Evolutionary conservation across 1,140 invertebrate species (phyloP), one percentile per base, ranked within the genome.

Genomic region (Thalassaphorura encarpata): DNA sequence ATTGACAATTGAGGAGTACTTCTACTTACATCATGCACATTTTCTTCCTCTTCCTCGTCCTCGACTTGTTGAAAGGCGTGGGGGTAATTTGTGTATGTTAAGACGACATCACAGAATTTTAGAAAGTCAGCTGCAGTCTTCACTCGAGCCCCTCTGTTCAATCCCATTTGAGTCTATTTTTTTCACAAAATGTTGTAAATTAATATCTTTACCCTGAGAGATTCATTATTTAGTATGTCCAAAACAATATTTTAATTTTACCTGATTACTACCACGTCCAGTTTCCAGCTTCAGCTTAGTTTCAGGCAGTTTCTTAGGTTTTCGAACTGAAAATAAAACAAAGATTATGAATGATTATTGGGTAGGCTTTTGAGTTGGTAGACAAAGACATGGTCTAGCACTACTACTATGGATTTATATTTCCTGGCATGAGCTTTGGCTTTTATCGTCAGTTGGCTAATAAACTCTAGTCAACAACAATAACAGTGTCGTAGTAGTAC

Each of bases 61-160:
- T 61, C 51, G 18, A 46, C 42, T 3, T 56, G 26, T 15, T 28
- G 47, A 50, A 63, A 60, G 1, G 56, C 61, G 33, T 60, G 27
- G 0, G 62, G 62, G 28, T 63, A 63, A 40, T 63, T 63, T 0
- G 55, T 40, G 18, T 63, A 60, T 6, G 46, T 39, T n/a, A 63
- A 31, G 6, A 63, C 55, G 5, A 63, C 46, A 43, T 63, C 58
- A 46, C 62, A 63, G 49, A 63, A 63, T 5, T 47, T 28, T 8
- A 63, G 33, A 28, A 63, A 56, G 26, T 56, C 54, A 6, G 52
- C 58, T 2, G 51, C 23, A 27, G 54, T 56, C n/a, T 15, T 18
- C 18, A 3, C 33, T 19, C 41, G 18, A 28, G 50, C 42, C n/a
- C 53, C 15, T 33, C 41, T 39, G 13, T 18, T 27, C 18, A 45